Base-by-base conservation (phyloP, 2,113 vertebrate genomes). In the Oenanthe melanoleuca region DNA sequence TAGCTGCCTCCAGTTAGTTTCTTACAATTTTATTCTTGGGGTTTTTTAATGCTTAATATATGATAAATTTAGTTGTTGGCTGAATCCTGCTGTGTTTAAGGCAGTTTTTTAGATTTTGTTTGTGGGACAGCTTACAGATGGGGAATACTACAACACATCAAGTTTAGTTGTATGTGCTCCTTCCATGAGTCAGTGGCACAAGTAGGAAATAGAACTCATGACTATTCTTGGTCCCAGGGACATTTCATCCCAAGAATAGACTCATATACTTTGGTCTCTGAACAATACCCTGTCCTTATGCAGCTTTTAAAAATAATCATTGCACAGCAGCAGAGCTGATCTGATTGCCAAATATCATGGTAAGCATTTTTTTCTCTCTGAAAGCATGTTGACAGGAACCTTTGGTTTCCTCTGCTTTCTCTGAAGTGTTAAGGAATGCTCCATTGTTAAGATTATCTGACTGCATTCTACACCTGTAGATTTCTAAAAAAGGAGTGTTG, bases 361-460 rank as follows among this genome's bases (percentile, higher is more conserved):
- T 50, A 85, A 49, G 24, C 42, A 25, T 25, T 9, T 80, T 74
- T 31, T 28, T 49, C 47, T 18, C 44, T 71, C 33, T 1, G 2
- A 11, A 49, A n/a, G 14, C n/a, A 16, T 33, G 34, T 40, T 75
- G 44, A 72, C 63, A 91, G 86, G 89, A 91, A 78, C 49, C 17
- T 84, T 81, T 71, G 33, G n/a, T 87, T 93, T 94, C 89, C 77
- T 91, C 80, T 40, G 8, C 57, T 92, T 93, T 88, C 84, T 85
- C 71, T 72, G 33, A 69, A 77, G 50, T 59, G 55, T 77, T 84
- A 87, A 52, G 53, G 49, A 87, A 17, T 34, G 38, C 31, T 92
- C 18, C 9, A 22, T 79, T 91, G 65, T 89, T 92, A 33, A 49
- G 33, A 15, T n/a, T n/a, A 7, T 67, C 40, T 66, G 38, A 23